Base-by-base conservation (phyloP, 2,113 vertebrate species). In the Rhabdomys dilectus region DNA sequence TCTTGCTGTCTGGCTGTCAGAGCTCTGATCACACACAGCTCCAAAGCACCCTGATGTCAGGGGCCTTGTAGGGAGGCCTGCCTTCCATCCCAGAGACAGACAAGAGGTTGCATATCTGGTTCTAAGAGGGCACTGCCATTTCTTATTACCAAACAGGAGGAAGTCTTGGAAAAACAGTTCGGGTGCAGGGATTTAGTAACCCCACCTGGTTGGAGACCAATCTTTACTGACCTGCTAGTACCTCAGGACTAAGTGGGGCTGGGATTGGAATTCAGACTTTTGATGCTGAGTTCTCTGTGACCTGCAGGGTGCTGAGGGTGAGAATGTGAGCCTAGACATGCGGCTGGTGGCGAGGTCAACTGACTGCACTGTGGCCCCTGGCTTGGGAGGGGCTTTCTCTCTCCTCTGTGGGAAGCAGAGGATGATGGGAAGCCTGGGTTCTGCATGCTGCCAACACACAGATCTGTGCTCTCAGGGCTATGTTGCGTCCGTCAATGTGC, bases 301-400 rank as follows among this genome's bases (percentile, higher is more conserved):
- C 58, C 17, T 5, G 0, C 84, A 64, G 17, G n/a, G 58, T 21
- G 66, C 75, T 13, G 1, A n/a, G 45, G 6, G 72, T 22, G 45
- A 22, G 73, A 39, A 26, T 22, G 29, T 51, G 51, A 58, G 12
- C 21, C 53, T 1, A 6, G 5, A 8, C 3, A 51, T 31, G 56
- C 0, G 13, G 11, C 24, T 0, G 16, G 29, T 1, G 58, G 81
- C 0, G 81, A n/a, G 17, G 4, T 29, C 72, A 39, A 29, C 53
- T 2, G 77, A 12, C 24, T 26, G 45, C 80, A 60, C 29, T 34
- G 45, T 66, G 2, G 8, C 1, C 4, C 34, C 51, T 34, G 75
- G 8, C 48, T 17, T 58, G 53, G 19, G 29, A 29, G 13, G 78
- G 42, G 3, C 22, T 24, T 5, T 56, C 51, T 7, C 8, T 21